Evolutionary conservation across 2,113 vertebrate species (phyloP).

Genomic region (Vulpes vulpes): DNA sequence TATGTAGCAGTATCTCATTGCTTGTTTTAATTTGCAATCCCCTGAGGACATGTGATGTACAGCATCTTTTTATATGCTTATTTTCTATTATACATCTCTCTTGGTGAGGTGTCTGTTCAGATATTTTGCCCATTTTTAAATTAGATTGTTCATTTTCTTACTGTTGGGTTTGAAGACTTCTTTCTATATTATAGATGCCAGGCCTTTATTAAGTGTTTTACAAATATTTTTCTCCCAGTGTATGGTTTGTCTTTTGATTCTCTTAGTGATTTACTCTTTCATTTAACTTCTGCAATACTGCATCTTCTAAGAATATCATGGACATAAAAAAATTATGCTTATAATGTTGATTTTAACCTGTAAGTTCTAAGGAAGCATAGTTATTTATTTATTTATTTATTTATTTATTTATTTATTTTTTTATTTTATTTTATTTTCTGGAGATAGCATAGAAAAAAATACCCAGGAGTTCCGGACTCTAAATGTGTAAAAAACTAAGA

Average conservation of each 20-base stretch:
- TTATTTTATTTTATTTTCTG: not conserved
- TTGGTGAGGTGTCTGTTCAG: not conserved
- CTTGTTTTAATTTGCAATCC: not conserved
- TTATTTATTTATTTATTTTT: too few relatives aligned
- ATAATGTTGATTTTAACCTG: not conserved
- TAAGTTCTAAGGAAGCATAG: not conserved
- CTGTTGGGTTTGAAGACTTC: not conserved
- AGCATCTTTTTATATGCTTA: not conserved
- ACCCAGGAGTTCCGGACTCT: not conserved
- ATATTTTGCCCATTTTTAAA: not conserved
- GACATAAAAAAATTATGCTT: not conserved
- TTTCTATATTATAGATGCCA: not conserved
- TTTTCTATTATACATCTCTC: not conserved
- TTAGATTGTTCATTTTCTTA: not conserved
- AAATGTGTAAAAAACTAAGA: not conserved
- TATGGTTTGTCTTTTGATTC: not conserved
- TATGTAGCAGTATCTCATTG: not conserved
- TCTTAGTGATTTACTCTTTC: not conserved
- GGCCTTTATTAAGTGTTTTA: not conserved
- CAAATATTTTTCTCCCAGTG: not conserved
- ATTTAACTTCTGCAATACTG: not conserved
- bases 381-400: too few relatives aligned
- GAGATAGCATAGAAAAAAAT: not conserved
- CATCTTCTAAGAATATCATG: not conserved
- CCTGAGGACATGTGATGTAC: not conserved